These are phyloP conservation scores for Eulemur coronatus DNA, from an alignment of 2,797 vertebrate species.

Conservation along the genomic window DNA sequence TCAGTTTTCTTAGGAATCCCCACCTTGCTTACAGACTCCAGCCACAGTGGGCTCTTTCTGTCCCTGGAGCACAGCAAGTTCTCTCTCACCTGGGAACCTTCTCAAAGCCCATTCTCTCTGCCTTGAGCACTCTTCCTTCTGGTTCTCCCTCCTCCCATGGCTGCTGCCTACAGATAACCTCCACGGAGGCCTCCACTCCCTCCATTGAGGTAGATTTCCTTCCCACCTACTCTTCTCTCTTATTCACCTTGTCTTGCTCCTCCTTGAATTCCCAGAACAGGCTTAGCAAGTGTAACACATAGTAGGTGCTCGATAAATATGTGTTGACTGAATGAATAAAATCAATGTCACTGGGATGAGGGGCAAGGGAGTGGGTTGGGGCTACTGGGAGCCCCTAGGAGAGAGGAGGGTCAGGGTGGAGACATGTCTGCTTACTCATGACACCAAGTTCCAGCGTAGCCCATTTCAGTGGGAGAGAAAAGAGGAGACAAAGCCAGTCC, in stretches of 20 bases:
- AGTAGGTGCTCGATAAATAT: neutral
- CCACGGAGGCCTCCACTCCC: neutral
- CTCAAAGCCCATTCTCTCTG: neutral
- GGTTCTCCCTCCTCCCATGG: neutral
- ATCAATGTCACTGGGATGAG: neutral
- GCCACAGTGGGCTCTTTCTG: constrained; percentile 19
- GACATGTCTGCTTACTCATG: neutral
- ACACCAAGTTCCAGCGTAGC: neutral
- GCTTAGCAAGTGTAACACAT: neutral
- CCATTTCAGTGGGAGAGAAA: neutral
- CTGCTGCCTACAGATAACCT: neutral
- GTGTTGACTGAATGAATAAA: neutral
- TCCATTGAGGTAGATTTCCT: neutral
- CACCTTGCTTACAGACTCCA: neutral
- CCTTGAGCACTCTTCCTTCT: neutral
- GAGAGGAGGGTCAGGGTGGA: neutral
- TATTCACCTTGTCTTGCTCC: neutral
- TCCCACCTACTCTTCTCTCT: neutral
- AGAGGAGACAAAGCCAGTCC: neutral
- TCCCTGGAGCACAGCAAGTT: neutral
- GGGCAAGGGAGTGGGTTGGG: neutral
- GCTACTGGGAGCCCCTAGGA: neutral
- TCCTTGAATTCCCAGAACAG: neutral
- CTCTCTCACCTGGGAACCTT: neutral
- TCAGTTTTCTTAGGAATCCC: neutral